These are phyloP conservation scores for Hemiscyllium ocellatum DNA, from an alignment of 2,113 vertebrate species.

Conservation along the genomic window DNA sequence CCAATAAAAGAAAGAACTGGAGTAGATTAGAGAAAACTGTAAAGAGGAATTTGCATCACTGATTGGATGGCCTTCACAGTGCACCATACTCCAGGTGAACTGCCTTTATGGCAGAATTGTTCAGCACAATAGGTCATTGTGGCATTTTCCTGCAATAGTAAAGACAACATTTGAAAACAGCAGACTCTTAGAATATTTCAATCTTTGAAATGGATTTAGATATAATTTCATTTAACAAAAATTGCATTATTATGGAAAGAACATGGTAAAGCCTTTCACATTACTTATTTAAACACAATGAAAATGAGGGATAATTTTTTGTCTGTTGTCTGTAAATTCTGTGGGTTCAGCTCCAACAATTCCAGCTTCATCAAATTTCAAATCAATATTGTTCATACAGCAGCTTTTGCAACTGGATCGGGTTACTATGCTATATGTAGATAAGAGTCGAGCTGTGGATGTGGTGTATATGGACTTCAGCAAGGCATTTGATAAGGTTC, in stretches of 20 bases:
- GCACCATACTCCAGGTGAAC: background rate
- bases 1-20: background rate
- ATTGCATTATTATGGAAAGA: background rate
- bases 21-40: background rate
- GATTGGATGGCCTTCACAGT: background rate
- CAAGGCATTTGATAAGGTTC: too few relatives aligned
- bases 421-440: background rate
- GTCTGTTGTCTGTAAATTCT: background rate
- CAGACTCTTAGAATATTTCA: background rate
- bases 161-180: background rate
- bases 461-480: too few relatives aligned
- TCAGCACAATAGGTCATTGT: background rate
- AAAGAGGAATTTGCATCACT: background rate
- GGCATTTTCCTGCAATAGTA: background rate
- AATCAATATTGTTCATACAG: conserved; percentile 2
- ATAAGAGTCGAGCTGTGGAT: too few relatives aligned
- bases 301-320: background rate
- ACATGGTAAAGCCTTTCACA: background rate
- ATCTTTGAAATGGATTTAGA: background rate
- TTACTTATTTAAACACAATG: background rate
- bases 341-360: background rate
- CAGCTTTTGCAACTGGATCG: background rate
- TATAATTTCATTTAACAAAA: background rate
- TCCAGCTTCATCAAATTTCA: background rate
- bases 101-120: background rate